Conservation (phyloP, 2,888 invertebrate species). For the Leptopilina drosophilae region DNA sequence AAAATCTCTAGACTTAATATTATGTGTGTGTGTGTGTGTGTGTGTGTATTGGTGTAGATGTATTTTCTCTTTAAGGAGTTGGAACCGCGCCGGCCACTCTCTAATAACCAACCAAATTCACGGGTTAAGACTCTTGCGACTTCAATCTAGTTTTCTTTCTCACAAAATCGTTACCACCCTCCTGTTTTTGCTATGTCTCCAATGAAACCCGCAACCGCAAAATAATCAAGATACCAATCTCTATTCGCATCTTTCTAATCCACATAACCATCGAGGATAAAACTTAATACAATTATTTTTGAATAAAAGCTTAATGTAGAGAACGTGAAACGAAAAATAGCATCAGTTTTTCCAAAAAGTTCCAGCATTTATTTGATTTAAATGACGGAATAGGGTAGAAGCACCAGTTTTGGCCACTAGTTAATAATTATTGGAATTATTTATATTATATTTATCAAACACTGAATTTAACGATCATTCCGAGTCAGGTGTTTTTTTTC, state of each 20-base stretch:
- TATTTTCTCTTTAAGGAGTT: conserved; percentile 53
- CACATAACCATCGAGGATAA: not conserved
- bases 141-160: conserved; percentile 56
- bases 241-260: not conserved
- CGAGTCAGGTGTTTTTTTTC: no score
- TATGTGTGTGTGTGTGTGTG: no score
- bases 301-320: not conserved
- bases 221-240: conserved; percentile 27
- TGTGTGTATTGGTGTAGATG: no score
- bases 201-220: conserved; percentile 25
- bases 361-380: no score
- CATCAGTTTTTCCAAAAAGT: no score
- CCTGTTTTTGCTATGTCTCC: conserved; percentile 26
- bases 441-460: no score
- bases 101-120: conserved; percentile 71
- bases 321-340: no score
- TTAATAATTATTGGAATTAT: no score
- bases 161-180: conserved; percentile 32
- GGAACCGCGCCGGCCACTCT: conserved; percentile 64
- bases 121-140: conserved; percentile 54
- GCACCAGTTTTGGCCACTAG: no score
- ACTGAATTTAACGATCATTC: no score
- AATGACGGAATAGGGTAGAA: no score
- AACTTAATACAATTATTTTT: not conserved
- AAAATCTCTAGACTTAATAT: conserved; percentile 53